Conservation (phyloP, 2,797 vertebrate species). For the Eidolon dupreanum region DNA sequence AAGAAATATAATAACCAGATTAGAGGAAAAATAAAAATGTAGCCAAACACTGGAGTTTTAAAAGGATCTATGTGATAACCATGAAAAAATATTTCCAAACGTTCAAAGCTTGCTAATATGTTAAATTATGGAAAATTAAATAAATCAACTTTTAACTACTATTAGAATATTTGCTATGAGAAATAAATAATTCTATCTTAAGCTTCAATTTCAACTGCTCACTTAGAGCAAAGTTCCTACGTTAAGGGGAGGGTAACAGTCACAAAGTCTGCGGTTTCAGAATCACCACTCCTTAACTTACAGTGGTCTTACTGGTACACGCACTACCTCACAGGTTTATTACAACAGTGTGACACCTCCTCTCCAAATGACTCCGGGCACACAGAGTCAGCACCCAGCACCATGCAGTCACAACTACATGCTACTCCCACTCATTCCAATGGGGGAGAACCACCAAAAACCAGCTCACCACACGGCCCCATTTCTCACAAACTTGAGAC, state of each 20-base stretch:
- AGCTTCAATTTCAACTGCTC: background rate
- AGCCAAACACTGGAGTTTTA: background rate
- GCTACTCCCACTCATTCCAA: background rate
- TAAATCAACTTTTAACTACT: background rate
- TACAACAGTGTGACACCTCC: background rate
- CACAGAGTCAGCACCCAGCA: background rate
- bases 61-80: background rate
- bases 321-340: background rate
- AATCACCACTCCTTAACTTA: background rate
- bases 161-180: background rate
- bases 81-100: background rate
- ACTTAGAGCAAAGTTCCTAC: background rate
- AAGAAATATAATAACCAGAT: background rate
- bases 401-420: accelerated
- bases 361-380: background rate
- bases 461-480: background rate
- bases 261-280: background rate
- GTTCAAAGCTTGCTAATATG: background rate
- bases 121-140: background rate
- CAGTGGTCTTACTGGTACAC: background rate
- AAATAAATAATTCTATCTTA: background rate
- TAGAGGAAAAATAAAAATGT: background rate
- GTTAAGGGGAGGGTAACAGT: background rate
- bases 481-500: background rate
- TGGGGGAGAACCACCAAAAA: background rate